A percentile compares a stretch with the other conserved stretches of the same genome.
phyloP scores from a whole-genome alignment of 1,140 invertebrate species.

The Drosophila virilis region DNA sequence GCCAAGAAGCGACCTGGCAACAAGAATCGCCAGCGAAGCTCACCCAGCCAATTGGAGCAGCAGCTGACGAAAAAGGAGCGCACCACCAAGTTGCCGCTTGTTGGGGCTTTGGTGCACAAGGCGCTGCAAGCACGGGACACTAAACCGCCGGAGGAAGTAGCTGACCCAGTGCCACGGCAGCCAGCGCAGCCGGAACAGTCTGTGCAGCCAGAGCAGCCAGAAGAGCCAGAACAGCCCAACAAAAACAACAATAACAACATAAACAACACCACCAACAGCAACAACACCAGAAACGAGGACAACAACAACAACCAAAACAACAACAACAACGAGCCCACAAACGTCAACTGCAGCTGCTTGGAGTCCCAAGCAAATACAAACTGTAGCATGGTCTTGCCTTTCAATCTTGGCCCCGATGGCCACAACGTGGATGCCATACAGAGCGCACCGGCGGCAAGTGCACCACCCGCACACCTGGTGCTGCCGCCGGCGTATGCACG shows the following conservation, averaged over 20 bases:
- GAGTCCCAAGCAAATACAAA: not conserved
- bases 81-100: slow-evolving; percentile 60
- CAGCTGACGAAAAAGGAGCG: slow-evolving; percentile 57
- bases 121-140: slow-evolving; percentile 40
- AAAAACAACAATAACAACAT: slow-evolving; percentile 7
- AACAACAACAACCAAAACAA: not conserved
- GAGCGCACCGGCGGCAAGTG: slow-evolving; percentile 67
- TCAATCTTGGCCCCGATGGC: slow-evolving; percentile 78
- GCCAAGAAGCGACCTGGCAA: slow-evolving; percentile 53
- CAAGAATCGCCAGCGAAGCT: slow-evolving; percentile 36
- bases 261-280: not conserved
- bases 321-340: not conserved
- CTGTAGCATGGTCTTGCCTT: slow-evolving; percentile 72
- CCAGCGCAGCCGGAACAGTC: not conserved
- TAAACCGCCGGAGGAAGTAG: slow-evolving; percentile 9
- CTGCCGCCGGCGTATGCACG: slow-evolving; percentile 54
- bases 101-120: slow-evolving; percentile 65
- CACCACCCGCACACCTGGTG: slow-evolving; percentile 66
- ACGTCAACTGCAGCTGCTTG: not conserved
- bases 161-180: not conserved
- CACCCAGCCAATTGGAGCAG: slow-evolving; percentile 35
- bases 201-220: not conserved
- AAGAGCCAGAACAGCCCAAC: not conserved
- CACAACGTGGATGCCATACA: slow-evolving; percentile 70
- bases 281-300: not conserved